Base-by-base conservation (phyloP, 2,888 invertebrate genomes). In the Latrodectus hesperus region DNA sequence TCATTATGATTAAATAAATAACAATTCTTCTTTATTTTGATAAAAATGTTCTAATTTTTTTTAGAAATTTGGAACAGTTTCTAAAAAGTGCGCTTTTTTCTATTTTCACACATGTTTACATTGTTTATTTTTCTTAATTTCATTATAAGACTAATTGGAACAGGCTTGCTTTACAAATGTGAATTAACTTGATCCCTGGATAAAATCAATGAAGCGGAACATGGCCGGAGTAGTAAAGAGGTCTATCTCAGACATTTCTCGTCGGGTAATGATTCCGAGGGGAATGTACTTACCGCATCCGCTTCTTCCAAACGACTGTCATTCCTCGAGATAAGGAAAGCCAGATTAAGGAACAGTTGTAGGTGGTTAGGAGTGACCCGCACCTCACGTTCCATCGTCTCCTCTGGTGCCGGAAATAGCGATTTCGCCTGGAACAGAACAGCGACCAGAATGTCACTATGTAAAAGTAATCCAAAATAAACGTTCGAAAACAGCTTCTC, bases 341-440 rank as follows among this genome's bases (percentile, higher is more conserved):
- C 92, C 60, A 93, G 90, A 89, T 92, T 92, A 14, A 93, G 91
- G 89, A 91, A 93, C 16, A 92, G 92, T 90, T 92, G 92, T 85
- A 93, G 91, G 88, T 93, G 92, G 86, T 91, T 92, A 6, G 92
- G 92, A 16, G 92, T 92, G 16, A 93, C 91, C 74, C 92, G 90
- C 5, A 92, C 91, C 67, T 85, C 85, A 68, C 71, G 68, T 51
- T 79, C 77, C 60, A 53, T 81, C n/a, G 78, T 65, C 71, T 73
- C 73, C 26, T 81, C 81, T 22, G 83, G 77, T 26, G 64, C 81
- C 22, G 86, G 80, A 65, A 88, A 85, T 38, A 89, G 71, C 11
- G 82, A 65, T 68, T 89, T 89, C 11, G 89, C 89, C 89, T 89
- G 79, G 14, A 77, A 81, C 26, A 81, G 72, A 53, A 22, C n/a